These are phyloP conservation scores for Ictalurus furcatus DNA, from an alignment of 2,113 vertebrate genomes.

Conservation along the genomic window DNA sequence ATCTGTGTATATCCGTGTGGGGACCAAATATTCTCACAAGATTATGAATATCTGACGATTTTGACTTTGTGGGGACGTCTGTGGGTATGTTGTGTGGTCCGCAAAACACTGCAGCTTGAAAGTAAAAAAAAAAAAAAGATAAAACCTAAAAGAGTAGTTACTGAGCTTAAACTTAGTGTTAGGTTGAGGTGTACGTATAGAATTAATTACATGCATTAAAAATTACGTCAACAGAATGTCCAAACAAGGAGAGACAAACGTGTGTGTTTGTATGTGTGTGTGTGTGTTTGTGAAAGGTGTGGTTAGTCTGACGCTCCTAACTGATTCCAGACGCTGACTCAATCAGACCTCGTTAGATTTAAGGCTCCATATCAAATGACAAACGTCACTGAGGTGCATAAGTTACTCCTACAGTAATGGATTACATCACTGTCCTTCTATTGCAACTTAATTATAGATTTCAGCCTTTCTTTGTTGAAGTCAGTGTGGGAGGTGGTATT, in stretches of 20 bases:
- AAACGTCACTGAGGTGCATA: neutral
- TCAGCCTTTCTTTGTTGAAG: constrained; percentile 10
- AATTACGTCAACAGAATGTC: neutral
- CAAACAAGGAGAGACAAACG: neutral
- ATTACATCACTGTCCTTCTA: neutral
- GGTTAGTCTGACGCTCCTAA: constrained; percentile 22
- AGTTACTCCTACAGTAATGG: neutral
- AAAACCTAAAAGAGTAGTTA: neutral
- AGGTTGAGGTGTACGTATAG: neutral
- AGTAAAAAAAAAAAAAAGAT: neutral
- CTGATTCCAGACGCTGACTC: constrained; percentile 48
- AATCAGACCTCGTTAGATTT: constrained; percentile 28
- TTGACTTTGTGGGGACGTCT: neutral
- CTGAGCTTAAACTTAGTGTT: neutral
- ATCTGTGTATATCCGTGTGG: neutral
- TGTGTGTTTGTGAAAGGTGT: constrained; percentile 30
- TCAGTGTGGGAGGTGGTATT: constrained; percentile 12
- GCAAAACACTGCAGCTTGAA: neutral
- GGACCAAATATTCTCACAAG: neutral
- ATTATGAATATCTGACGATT: neutral
- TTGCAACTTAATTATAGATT: constrained; percentile 25
- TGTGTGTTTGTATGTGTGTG: neutral
- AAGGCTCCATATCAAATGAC: constrained; percentile 13
- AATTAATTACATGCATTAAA: neutral
- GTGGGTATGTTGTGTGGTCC: neutral